These are phyloP conservation scores for Betta splendens DNA, from an alignment of 2,797 vertebrate genomes.

Conservation along the genomic window DNA sequence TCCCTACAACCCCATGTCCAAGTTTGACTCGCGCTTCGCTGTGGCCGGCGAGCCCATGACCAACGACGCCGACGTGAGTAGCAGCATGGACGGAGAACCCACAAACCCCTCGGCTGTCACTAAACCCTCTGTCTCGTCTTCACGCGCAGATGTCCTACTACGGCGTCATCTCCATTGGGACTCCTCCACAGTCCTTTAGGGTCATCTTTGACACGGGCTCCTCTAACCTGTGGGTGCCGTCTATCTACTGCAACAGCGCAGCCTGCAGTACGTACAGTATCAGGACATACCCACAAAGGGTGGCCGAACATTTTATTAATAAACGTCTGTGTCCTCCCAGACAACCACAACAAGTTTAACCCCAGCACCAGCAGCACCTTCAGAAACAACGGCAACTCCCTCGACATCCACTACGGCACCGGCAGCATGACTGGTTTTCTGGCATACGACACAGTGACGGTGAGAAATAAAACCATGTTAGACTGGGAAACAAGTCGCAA, in stretches of 20 bases:
- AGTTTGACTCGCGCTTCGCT: conserved; percentile 42
- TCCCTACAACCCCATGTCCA: conserved; percentile 54
- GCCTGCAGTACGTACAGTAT: conserved; percentile 52
- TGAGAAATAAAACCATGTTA: conserved; percentile 53
- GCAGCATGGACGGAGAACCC: background rate
- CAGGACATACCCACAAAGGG: background rate
- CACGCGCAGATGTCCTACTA: conserved; percentile 58
- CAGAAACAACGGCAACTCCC: conserved; percentile 9
- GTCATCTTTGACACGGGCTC: conserved; percentile 68
- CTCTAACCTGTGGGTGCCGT: conserved; percentile 68
- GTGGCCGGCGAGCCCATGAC: conserved; percentile 41
- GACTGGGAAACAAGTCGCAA: background rate
- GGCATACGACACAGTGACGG: conserved; percentile 77
- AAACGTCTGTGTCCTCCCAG: conserved; percentile 52
- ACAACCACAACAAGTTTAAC: conserved; percentile 72
- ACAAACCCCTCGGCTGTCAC: background rate
- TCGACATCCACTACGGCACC: conserved; percentile 74
- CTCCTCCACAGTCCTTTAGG: conserved; percentile 65
- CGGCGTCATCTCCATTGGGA: conserved; percentile 65
- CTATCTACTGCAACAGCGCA: conserved; percentile 57
- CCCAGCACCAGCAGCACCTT: conserved; percentile 73
- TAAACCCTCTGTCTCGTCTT: background rate
- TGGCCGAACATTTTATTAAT: no score
- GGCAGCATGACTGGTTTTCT: conserved; percentile 70
- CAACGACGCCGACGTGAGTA: conserved; percentile 64